phyloP scores from a whole-genome alignment of 1,140 invertebrate species.

The fruit fly (Drosophila melanogaster) region DNA sequence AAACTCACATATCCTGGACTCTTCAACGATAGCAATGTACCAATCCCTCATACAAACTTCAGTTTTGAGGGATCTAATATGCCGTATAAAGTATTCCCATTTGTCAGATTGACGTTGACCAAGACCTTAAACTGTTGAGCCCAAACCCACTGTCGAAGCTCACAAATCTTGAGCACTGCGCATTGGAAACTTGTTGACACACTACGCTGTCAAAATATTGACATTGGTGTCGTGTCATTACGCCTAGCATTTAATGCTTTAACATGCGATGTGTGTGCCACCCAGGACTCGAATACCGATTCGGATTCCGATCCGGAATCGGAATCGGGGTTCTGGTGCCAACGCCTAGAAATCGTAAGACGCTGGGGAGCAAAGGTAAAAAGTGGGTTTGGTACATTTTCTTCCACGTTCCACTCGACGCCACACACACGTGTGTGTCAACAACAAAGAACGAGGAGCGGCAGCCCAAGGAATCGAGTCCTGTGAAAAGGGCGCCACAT shows the following conservation, averaged over 20 bases:
- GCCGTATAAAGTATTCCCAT: too few relatives aligned
- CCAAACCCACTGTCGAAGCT: background rate
- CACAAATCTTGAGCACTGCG: background rate
- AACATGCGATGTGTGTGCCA: constrained; percentile 60
- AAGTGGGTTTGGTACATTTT: constrained; percentile 13
- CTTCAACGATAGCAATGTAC: too few relatives aligned
- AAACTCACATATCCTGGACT: too few relatives aligned
- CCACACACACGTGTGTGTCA: constrained; percentile 47
- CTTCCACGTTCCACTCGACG: constrained; percentile 46
- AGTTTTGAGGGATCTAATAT: too few relatives aligned
- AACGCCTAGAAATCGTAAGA: constrained; percentile 17
- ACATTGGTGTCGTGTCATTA: constrained; percentile 82
- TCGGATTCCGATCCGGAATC: constrained; percentile 7
- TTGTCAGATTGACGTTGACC: background rate
- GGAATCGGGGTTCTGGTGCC: constrained; percentile 14
- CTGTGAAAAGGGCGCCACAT: constrained; percentile 59
- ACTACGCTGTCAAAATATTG: constrained; percentile 65
- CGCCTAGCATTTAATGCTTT: constrained; percentile 73
- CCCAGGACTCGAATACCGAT: constrained; percentile 5
- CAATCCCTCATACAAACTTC: too few relatives aligned
- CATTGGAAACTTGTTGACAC: constrained; percentile 72
- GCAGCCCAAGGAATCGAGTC: constrained; percentile 48
- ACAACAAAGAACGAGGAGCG: constrained; percentile 27
- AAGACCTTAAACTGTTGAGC: background rate
- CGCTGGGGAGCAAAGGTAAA: constrained; percentile 18